These are phyloP conservation scores for Seira musarum DNA, from an alignment of 2,888 invertebrate species.

Conservation along the genomic window DNA sequence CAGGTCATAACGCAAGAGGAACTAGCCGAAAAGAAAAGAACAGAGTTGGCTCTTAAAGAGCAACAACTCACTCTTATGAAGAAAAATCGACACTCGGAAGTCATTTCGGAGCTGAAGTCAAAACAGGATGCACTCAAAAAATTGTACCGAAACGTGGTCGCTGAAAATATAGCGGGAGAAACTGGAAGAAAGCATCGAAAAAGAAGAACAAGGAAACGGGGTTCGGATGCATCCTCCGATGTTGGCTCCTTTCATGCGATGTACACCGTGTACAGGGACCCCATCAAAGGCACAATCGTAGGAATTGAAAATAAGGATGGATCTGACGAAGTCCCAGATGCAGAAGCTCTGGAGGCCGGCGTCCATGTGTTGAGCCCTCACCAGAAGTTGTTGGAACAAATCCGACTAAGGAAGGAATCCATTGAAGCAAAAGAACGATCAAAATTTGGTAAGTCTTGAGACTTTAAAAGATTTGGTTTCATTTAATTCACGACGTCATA, in stretches of 20 bases:
- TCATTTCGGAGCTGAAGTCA: not conserved
- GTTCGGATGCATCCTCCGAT: not conserved
- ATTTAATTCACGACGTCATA: too few species aligned
- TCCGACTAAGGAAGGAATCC: not conserved
- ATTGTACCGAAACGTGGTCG: slow-evolving; percentile 22
- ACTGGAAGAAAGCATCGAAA: not conserved
- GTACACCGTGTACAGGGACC: slow-evolving; percentile 33
- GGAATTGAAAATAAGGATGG: not conserved
- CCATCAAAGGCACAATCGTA: not conserved
- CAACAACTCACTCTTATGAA: not conserved
- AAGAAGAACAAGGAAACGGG: not conserved
- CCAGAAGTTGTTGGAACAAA: not conserved
- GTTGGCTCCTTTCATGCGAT: slow-evolving; percentile 27
- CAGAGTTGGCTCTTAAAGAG: slow-evolving; percentile 2
- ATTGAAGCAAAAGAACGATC: slow-evolving; percentile 25
- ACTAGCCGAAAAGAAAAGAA: not conserved
- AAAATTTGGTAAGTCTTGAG: slow-evolving; percentile 33
- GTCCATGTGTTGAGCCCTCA: too few species aligned
- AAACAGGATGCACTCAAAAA: slow-evolving; percentile 33
- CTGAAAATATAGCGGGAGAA: not conserved
- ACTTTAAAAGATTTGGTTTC: too few species aligned
- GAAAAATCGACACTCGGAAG: not conserved
- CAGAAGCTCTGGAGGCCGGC: too few species aligned
- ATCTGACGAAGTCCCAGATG: not conserved
- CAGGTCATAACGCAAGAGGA: slow-evolving; percentile 31